Conservation (phyloP, 2,113 vertebrate species). For the Prunella fulvescens region DNA sequence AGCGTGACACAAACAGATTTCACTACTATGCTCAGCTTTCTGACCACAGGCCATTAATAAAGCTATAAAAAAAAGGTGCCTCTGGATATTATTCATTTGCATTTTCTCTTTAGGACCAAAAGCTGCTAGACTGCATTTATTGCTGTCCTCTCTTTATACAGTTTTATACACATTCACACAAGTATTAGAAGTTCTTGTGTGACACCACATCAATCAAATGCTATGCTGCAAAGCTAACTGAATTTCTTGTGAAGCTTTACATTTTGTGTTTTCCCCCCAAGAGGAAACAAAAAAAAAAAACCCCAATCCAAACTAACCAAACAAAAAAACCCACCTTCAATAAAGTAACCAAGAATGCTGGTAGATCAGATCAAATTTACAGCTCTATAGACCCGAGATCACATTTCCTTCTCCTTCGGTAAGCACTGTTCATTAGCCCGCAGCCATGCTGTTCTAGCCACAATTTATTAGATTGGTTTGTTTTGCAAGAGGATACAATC, state of each 20-base stretch:
- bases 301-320: background rate
- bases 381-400: background rate
- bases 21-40: background rate
- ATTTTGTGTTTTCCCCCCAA: no score
- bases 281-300: background rate
- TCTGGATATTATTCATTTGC: background rate
- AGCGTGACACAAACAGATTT: background rate
- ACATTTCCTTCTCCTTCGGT: background rate
- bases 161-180: background rate
- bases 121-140: background rate
- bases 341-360: background rate
- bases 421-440: constrained; percentile 14
- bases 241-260: background rate
- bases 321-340: background rate
- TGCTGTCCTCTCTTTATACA: background rate
- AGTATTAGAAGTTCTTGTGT: background rate
- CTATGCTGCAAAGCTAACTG: background rate
- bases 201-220: background rate
- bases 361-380: constrained; percentile 34
- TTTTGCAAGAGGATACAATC: background rate
- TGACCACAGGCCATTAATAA: background rate
- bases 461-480: background rate
- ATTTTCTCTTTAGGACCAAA: background rate
- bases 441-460: background rate
- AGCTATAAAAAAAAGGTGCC: background rate